Evolutionary conservation across 2,113 vertebrate species (phyloP).

Genomic region (Corythaixoides concolor): DNA sequence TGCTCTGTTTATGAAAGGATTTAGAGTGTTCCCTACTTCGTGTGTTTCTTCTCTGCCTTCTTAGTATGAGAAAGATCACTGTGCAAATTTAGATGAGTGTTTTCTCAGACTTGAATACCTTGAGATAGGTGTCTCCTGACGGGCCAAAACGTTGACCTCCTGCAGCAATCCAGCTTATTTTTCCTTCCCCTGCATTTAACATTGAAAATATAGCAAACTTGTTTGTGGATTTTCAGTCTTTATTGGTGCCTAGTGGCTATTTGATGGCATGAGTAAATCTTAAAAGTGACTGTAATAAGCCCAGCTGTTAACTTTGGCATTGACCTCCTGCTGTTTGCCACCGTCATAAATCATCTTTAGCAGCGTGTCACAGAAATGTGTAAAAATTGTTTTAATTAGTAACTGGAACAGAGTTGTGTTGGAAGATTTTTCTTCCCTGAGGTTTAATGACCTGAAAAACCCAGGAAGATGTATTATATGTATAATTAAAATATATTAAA

Average conservation of each 20-base stretch:
- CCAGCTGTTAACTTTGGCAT: neutral
- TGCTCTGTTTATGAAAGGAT: neutral
- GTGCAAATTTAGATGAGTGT: neutral
- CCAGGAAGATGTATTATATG: neutral
- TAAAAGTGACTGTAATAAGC: neutral
- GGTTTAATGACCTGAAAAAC: neutral
- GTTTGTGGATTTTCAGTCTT: neutral
- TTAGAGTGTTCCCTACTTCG: neutral
- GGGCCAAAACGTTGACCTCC: neutral
- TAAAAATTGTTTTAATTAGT: conserved; percentile 37
- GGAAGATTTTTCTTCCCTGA: neutral
- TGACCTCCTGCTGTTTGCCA: neutral
- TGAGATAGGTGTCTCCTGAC: neutral
- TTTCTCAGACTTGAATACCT: neutral
- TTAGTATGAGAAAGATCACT: too few species aligned
- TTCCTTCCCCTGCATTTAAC: neutral
- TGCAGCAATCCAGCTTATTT: neutral
- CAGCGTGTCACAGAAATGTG: neutral
- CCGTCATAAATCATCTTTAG: neutral
- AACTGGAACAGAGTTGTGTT: neutral
- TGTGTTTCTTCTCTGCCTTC: neutral
- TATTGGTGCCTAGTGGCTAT: neutral
- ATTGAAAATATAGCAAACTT: neutral
- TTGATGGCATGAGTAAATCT: neutral
- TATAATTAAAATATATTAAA: conserved; percentile 6